Evolutionary conservation across 1,140 invertebrate species (phyloP), one percentile per base, ranked within the genome.

Genomic region (Wasmannia auropunctata): DNA sequence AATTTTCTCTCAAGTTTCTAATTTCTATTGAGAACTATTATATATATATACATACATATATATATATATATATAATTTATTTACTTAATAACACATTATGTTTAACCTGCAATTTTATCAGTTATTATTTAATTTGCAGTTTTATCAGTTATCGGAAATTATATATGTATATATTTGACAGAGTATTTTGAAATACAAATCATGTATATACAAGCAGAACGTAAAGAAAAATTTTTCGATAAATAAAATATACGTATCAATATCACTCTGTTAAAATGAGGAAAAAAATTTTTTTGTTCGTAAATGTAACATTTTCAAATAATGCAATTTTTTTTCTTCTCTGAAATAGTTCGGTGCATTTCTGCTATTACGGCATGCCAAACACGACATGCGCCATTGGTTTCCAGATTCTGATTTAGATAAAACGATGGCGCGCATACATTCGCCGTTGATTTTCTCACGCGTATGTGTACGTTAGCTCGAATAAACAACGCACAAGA

Each of bases 381-480:
- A 70, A 56, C 72, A 75, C 60, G 43, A 87, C 67, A 91, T 84
- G 90, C 75, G 86, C 90, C 89, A 90, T 91, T 91, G 92, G 92
- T 92, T 91, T 91, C 79, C 25, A 91, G 91, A 93, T 92, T 92
- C 88, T 86, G 90, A 92, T 91, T 92, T 89, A 88, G 91, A 91
- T 92, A 91, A 81, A 25, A 56, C 11, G 37, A 80, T 14, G 19
- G 69, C 46, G 69, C 46, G 58, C 16, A 77, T 58, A 51, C 14
- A 56, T 8, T 34, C 54, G 60, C 11, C 62, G 46, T 56, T 56
- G 67, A 72, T 70, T 43, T 69, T 43, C 22, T 60, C 14, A 72
- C n/a, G 40, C 28, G 5, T 34, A 16, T 34, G 16, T 46, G 19
- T 62, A 40, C 25, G n/a, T 80, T 51, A 69, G n/a, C 51, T 31